A percentile compares a stretch with the other conserved stretches of the same genome.
Evolutionary conservation across 2,888 invertebrate genomes (phyloP).

Genomic region (Amphipoea lucens): DNA sequence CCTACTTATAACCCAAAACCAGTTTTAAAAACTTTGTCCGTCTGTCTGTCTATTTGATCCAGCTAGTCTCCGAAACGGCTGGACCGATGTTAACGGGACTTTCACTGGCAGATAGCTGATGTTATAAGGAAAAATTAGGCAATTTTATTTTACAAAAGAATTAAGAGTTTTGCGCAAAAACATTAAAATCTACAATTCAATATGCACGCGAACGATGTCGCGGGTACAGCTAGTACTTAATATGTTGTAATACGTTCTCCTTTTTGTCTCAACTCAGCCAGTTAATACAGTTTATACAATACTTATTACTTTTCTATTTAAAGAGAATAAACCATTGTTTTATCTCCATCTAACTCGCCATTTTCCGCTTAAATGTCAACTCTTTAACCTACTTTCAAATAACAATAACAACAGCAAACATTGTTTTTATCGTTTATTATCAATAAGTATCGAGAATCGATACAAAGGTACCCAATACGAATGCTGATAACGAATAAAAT

Average conservation of each 20-base stretch:
- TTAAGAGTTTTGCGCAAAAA: background rate
- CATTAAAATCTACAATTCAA: background rate
- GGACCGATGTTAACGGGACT: background rate
- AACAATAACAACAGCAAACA: constrained; percentile 33
- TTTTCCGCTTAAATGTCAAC: constrained; percentile 34
- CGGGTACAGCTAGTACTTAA: background rate
- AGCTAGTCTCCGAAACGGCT: background rate
- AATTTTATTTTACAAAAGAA: background rate
- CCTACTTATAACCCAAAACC: background rate
- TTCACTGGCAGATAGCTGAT: background rate
- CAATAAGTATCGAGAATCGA: constrained; percentile 42
- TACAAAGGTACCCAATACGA: constrained; percentile 32
- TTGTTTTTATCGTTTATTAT: constrained; percentile 36
- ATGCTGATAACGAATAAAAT: constrained; percentile 30
- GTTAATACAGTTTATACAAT: background rate
- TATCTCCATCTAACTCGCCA: constrained; percentile 28
- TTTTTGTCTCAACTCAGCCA: background rate
- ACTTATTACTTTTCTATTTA: background rate
- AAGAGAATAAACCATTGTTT: constrained; percentile 10
- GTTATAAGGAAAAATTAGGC: background rate
- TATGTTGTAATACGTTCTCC: background rate
- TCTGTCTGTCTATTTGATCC: background rate
- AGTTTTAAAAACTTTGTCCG: background rate
- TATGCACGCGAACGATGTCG: background rate
- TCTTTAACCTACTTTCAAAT: constrained; percentile 41